Evolutionary conservation across 1,140 invertebrate genomes (phyloP), one percentile per base, ranked within the genome.

Genomic region (Drosophila pachea): DNA sequence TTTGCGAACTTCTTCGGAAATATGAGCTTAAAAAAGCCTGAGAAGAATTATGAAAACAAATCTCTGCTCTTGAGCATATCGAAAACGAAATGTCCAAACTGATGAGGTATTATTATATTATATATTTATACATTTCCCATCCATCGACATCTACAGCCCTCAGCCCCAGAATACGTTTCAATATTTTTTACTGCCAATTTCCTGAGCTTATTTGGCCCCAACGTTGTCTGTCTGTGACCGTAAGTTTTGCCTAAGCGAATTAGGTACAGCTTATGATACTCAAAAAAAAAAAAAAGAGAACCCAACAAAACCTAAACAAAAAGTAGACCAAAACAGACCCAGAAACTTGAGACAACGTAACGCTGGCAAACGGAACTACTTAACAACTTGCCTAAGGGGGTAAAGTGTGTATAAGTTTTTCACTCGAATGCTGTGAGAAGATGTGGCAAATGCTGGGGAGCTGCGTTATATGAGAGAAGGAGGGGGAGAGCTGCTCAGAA

Each of bases 181-280:
- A 53, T 9, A 38, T 53, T 38, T 53, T 35, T 53, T 53, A 36
- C 16, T 36, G 16, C 35, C 40, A 47, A 56, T 32, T 38, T 54
- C 68, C 45, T 4, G 22, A 42, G 45, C 47, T 35, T 38, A 22
- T 66, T 47, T 50, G 53, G 4, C 31, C 22, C 14, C 56, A 22
- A 36, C 14, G 36, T 9, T 53, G 9, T 22, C 5, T 38, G 4
- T 53, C 33, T 50, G 7, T 8, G 11, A 53, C 35, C 36, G 65
- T 75, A 68, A 52, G 48, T 65, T 67, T 71, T 65, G 61, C 56
- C 78, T 70, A 67, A 83, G 72, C 79, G 79, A 84, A 76, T 83
- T 76, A 83, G 73, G 79, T 73, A 62, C 35, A 76, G 76, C 76
- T 84, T 84, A 78, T 78, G 75, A 62, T 49, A 32, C 31, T 5